These are phyloP conservation scores for Heliconius hortense DNA, from an alignment of 2,888 invertebrate species.

Conservation along the genomic window DNA sequence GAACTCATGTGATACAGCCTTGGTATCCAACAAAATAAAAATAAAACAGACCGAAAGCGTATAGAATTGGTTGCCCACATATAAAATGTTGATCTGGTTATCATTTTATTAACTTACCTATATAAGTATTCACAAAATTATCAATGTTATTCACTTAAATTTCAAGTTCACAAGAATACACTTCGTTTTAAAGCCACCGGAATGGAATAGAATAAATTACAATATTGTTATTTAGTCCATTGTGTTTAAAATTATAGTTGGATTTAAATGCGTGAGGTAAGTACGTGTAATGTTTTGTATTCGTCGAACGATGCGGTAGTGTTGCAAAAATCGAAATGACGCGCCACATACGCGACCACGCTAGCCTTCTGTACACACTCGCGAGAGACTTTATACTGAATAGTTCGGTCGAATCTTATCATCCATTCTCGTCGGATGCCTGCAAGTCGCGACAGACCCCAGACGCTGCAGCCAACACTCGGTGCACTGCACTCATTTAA, in stretches of 20 bases:
- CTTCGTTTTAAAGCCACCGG: slow-evolving; percentile 29
- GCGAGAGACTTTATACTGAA: slow-evolving; percentile 43
- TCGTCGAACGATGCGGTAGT: slow-evolving; percentile 30
- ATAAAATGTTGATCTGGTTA: background rate
- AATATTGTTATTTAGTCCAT: slow-evolving; percentile 43
- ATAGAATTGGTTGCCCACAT: background rate
- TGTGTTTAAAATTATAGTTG: slow-evolving; percentile 38
- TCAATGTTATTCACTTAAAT: slow-evolving; percentile 23
- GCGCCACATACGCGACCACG: slow-evolving; percentile 34
- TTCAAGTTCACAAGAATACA: slow-evolving; percentile 27
- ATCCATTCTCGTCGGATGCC: slow-evolving; percentile 30
- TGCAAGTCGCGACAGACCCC: slow-evolving; percentile 14
- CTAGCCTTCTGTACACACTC: slow-evolving; percentile 36
- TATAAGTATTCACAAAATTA: slow-evolving; percentile 31
- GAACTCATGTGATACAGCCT: background rate
- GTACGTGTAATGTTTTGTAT: slow-evolving; percentile 36
- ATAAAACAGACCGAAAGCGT: slow-evolving; percentile 6
- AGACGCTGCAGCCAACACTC: slow-evolving; percentile 3
- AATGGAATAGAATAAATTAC: slow-evolving; percentile 39
- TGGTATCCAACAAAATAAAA: background rate
- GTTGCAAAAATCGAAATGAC: slow-evolving; percentile 37
- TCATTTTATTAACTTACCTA: background rate
- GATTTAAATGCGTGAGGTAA: slow-evolving; percentile 30
- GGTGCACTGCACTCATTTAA: slow-evolving; percentile 9
- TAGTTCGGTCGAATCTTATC: slow-evolving; percentile 33